Evolutionary conservation across 2,888 invertebrate species (phyloP).

Genomic region (Heliconius sara): DNA sequence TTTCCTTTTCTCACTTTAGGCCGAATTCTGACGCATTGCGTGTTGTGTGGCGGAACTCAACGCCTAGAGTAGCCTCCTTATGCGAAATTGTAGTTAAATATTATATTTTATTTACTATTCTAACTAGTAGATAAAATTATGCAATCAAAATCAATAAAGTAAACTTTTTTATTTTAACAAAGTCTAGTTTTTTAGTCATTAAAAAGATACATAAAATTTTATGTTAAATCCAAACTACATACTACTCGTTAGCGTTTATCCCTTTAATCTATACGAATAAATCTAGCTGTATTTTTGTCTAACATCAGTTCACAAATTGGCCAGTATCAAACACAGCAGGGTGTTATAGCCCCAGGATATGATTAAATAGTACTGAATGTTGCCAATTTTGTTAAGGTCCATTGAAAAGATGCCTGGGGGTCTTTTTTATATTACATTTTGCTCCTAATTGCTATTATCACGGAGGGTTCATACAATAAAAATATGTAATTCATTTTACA

Average conservation of each 20-base stretch:
- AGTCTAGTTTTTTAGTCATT: background rate
- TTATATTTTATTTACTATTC: too few species aligned
- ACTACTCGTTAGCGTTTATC: constrained; percentile 1
- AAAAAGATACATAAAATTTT: constrained; percentile 1
- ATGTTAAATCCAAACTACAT: constrained; percentile 10
- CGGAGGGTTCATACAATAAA: constrained; percentile 25
- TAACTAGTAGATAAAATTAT: too few species aligned
- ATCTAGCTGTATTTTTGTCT: background rate
- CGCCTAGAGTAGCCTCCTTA: too few species aligned
- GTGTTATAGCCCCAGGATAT: constrained; percentile 20
- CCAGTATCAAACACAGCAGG: constrained; percentile 22
- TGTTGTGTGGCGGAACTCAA: too few species aligned
- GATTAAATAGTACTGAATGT: constrained; percentile 28
- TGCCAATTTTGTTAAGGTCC: constrained; percentile 20
- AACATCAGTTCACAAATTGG: constrained; percentile 25
- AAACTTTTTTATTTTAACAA: too few species aligned
- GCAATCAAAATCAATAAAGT: too few species aligned
- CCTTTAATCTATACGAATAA: constrained; percentile 9
- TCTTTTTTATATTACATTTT: constrained; percentile 37
- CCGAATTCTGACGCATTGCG: too few species aligned
- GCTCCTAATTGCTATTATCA: constrained; percentile 38
- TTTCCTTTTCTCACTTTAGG: too few species aligned
- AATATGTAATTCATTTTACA: constrained; percentile 30
- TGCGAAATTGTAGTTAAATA: too few species aligned
- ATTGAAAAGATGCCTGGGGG: constrained; percentile 29